Conservation (phyloP, 2,888 invertebrate species). For the Abrostola tripartita region DNA sequence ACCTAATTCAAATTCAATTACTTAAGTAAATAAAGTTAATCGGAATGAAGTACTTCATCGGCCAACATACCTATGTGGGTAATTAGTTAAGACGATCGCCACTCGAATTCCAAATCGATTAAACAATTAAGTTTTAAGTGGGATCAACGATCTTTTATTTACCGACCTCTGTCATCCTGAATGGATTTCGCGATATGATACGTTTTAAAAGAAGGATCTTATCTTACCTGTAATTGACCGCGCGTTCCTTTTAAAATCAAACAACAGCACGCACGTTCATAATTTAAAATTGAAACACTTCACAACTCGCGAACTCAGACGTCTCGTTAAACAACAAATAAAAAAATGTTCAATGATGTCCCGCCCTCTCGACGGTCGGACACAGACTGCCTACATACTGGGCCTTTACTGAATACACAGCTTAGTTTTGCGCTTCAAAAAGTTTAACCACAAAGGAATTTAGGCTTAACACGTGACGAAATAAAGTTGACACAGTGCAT, state of each 20-base stretch:
- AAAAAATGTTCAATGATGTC: conserved; percentile 50
- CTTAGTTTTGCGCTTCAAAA: conserved; percentile 57
- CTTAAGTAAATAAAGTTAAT: conserved; percentile 9
- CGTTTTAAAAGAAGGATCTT: conserved; percentile 29
- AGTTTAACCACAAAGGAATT: conserved; percentile 53
- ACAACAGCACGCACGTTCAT: conserved; percentile 65
- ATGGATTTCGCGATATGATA: conserved; percentile 71
- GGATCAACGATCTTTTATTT: conserved; percentile 82
- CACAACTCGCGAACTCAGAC: conserved; percentile 67
- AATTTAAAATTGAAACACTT: conserved; percentile 58
- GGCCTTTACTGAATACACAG: conserved; percentile 55
- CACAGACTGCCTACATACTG: conserved; percentile 68
- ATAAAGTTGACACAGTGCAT: conserved; percentile 41
- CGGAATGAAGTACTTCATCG: conserved; percentile 24
- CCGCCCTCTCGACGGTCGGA: conserved; percentile 62
- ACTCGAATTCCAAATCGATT: conserved; percentile 71
- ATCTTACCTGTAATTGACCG: conserved; percentile 55
- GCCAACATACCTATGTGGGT: conserved; percentile 37
- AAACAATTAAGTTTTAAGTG: conserved; percentile 79
- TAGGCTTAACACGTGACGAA: conserved; percentile 50
- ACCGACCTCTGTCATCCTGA: conserved; percentile 65
- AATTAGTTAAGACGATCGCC: conserved; percentile 59
- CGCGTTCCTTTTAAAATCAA: conserved; percentile 47
- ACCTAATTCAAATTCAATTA: background rate
- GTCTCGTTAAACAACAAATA: conserved; percentile 51